Evolutionary conservation across 2,113 vertebrate genomes (phyloP).

Genomic region (Sceloporus undulatus): DNA sequence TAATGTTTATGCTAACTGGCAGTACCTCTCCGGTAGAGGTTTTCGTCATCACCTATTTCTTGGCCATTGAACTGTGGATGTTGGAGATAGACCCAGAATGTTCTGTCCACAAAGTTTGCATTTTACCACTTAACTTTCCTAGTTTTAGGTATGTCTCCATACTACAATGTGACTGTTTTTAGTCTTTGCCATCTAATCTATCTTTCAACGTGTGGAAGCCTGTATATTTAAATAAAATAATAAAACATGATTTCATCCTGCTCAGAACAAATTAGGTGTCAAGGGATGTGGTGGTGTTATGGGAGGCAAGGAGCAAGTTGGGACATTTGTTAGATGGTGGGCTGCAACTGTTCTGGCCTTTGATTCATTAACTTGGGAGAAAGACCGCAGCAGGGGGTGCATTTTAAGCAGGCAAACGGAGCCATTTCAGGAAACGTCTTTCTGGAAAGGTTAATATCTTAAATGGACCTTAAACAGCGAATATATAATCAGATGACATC

Average conservation of each 20-base stretch:
- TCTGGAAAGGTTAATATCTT: constrained; percentile 32
- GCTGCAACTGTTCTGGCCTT: background rate
- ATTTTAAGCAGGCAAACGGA: constrained; percentile 30
- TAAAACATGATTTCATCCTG: background rate
- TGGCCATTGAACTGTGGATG: background rate
- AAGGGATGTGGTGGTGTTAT: background rate
- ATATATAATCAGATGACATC: constrained; percentile 32
- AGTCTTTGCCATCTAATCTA: background rate
- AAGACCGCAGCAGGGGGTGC: constrained; percentile 20
- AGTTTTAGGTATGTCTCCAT: background rate
- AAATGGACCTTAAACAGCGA: constrained; percentile 36
- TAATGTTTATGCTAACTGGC: background rate
- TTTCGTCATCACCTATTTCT: background rate
- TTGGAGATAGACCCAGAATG: background rate
- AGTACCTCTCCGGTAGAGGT: background rate
- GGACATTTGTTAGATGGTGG: background rate
- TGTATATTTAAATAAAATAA: background rate
- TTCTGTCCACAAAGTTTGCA: background rate
- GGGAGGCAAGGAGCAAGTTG: background rate
- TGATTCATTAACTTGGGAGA: constrained; percentile 7
- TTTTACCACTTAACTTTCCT: background rate
- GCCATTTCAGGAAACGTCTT: constrained; percentile 1
- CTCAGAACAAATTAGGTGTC: background rate
- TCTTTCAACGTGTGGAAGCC: background rate
- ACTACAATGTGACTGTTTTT: background rate